Base-by-base conservation (phyloP, 2,797 vertebrate genomes). In the Paguma larvata region DNA sequence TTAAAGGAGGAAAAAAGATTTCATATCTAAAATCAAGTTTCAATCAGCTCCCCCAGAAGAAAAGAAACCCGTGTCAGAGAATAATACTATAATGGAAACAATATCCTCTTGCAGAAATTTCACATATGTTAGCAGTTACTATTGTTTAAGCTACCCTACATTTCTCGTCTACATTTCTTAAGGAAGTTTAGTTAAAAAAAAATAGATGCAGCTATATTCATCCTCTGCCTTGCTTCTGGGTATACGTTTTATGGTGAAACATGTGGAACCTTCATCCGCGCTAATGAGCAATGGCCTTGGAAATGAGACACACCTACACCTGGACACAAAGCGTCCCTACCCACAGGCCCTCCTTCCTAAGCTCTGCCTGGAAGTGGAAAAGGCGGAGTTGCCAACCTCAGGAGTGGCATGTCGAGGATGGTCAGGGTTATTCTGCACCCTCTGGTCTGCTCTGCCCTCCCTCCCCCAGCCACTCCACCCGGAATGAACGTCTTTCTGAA, bases 91-190 rank as follows among this genome's bases (percentile, higher is more conserved):
- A 98, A 98, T 97, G 96, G 98, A 98, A 98, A 97, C 96, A 98
- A 94, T 91, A 85, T 88, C 86, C 92, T 96, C 85, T 15, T 25
- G 89, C 18, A 68, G 46, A 96, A 89, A 96, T 94, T 94, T 95
- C 97, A 97, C 98, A 98, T 98, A 84, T 98, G 98, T 97, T 98
- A 97, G 94, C 13, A 44, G 97, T 98, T 98, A 98, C 85, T 67
- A 23, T 92, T 10, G 1, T 97, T 94, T 95, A 78, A 97, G 79
- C 80, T 75, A 56, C 62, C 95, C 48, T 5, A 34, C 46, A 53
- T 78, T 78, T 78, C 48, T 51, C 4, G 5, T 62, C 75, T 90
- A 53, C 83, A 73, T 88, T 95, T 97, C 68, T 95, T 92, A 95
- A 38, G 89, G 48, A 91, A 41, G 70, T 77, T 90, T 73, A 85